Evolutionary conservation across 2,888 invertebrate genomes (phyloP).

Genomic region (Orthosia gracilis): DNA sequence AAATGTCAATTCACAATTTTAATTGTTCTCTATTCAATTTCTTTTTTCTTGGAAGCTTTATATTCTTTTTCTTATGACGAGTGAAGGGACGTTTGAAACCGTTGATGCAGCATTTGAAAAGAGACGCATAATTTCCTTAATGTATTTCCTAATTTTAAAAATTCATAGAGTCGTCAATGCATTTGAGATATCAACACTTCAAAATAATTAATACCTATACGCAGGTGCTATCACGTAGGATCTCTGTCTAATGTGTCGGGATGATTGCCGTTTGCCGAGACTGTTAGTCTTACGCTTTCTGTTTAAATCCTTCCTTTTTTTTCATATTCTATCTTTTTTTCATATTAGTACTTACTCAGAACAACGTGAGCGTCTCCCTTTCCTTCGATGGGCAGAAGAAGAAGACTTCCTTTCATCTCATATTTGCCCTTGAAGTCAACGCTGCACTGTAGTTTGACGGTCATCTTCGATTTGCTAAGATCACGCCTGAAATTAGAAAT

Average conservation of each 20-base stretch:
- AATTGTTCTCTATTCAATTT: neutral
- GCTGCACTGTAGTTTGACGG: slow-evolving; percentile 68
- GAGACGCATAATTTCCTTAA: too few species aligned
- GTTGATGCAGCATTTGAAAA: neutral
- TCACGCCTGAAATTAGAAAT: slow-evolving; percentile 67
- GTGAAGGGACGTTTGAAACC: neutral
- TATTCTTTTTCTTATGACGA: neutral
- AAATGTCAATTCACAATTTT: slow-evolving; percentile 25
- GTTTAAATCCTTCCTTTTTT: neutral
- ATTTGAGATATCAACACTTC: too few species aligned
- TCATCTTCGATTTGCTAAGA: slow-evolving; percentile 60
- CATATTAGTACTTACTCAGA: slow-evolving; percentile 73
- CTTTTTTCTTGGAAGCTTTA: neutral
- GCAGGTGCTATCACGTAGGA: neutral
- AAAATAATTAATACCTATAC: too few species aligned
- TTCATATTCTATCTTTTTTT: neutral
- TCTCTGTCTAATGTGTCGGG: neutral
- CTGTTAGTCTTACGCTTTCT: neutral
- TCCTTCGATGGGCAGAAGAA: slow-evolving; percentile 74
- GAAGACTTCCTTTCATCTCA: slow-evolving; percentile 73
- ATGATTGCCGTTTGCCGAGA: neutral
- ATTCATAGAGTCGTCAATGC: too few species aligned
- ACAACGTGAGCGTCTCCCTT: slow-evolving; percentile 71
- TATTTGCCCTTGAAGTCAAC: slow-evolving; percentile 73
- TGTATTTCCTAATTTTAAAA: too few species aligned